A percentile compares a stretch with the other conserved stretches of the same genome.
Conservation (phyloP, 2,113 vertebrate species). For the Catharus fuscescens region DNA sequence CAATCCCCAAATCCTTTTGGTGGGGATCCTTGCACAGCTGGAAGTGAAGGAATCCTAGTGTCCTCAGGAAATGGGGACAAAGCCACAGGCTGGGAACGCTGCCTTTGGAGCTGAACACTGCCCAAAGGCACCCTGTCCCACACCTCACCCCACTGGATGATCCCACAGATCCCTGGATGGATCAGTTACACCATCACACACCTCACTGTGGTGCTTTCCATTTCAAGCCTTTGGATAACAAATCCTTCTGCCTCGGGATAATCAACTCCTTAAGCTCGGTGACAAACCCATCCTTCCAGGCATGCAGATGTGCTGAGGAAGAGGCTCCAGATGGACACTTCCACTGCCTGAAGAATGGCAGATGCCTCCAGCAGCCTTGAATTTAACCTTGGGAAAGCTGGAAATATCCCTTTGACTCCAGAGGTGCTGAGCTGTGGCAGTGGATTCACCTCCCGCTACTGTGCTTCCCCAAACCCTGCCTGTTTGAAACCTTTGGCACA, state of each 20-base stretch:
- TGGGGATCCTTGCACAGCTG: neutral
- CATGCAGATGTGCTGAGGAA: neutral
- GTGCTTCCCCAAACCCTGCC: neutral
- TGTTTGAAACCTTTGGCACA: neutral
- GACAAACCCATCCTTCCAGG: neutral
- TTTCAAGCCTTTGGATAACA: neutral
- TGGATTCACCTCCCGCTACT: neutral
- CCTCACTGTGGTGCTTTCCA: neutral
- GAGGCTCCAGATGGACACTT: neutral
- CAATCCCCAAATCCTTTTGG: neutral
- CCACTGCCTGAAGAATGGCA: neutral
- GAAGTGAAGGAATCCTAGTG: neutral
- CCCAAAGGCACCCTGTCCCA: neutral
- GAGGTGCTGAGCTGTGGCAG: neutral
- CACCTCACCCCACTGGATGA: neutral
- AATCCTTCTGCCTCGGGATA: neutral
- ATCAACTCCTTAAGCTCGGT: neutral
- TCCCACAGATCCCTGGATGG: neutral
- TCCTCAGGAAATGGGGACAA: fast-evolving
- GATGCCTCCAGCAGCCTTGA: neutral
- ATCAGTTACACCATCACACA: neutral
- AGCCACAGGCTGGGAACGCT: fast-evolving
- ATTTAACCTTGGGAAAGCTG: neutral
- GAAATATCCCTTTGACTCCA: neutral
- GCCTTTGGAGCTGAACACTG: neutral